These are phyloP conservation scores for Eristalinus sepulchralis DNA, from an alignment of 2,888 invertebrate genomes.

Conservation along the genomic window DNA sequence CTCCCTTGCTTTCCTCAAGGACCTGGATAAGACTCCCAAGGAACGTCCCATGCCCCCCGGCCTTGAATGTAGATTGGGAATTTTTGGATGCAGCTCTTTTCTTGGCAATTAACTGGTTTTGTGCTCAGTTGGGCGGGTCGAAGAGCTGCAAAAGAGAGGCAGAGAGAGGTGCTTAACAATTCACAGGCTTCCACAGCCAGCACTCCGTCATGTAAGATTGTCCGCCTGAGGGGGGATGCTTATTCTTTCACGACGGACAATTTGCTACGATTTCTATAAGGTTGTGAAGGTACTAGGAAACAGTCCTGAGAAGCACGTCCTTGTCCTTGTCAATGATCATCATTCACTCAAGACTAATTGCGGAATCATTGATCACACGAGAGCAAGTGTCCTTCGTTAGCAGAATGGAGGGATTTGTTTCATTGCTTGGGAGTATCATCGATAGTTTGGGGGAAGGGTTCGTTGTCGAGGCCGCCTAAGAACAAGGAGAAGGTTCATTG, in stretches of 20 bases:
- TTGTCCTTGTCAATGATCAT: too few species aligned
- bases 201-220: constrained; percentile 87
- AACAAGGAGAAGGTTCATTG: too few species aligned
- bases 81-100: constrained; percentile 83
- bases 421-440: too few species aligned
- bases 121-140: constrained; percentile 86
- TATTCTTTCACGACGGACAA: constrained; percentile 79
- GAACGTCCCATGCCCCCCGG: constrained; percentile 80
- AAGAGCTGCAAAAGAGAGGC: constrained; percentile 82
- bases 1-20: constrained; percentile 84
- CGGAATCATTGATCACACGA: too few species aligned
- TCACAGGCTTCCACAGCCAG: constrained; percentile 92
- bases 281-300: constrained; percentile 79
- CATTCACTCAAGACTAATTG: too few species aligned
- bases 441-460: too few species aligned
- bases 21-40: constrained; percentile 82
- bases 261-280: constrained; percentile 81
- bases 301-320: constrained; percentile 81
- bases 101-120: constrained; percentile 89
- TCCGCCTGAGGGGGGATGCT: background rate
- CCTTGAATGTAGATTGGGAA: constrained; percentile 77
- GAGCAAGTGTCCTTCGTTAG: too few species aligned
- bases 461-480: too few species aligned
- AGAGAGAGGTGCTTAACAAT: constrained; percentile 89
- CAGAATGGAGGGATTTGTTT: too few species aligned